These are phyloP conservation scores for Halisarca cf. caerulea DNA, from an alignment of 37 sponge, comb jelly and placozoan genomes.

Conservation along the genomic window DNA sequence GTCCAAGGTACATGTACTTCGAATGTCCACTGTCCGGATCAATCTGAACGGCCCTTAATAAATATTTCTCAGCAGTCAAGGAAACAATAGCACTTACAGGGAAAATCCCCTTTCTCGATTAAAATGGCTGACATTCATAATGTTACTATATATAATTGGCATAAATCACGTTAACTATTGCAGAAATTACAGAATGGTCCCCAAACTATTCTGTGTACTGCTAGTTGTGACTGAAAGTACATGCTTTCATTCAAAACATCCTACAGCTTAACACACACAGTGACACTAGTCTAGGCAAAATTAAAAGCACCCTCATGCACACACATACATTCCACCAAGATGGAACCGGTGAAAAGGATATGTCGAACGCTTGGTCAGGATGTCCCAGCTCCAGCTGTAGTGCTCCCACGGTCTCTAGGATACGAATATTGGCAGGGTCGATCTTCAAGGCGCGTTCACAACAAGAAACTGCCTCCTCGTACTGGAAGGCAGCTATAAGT, in stretches of 20 bases:
- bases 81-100: neutral
- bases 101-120: too few relatives aligned
- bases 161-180: too few relatives aligned
- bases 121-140: too few relatives aligned
- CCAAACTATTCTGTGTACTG: too few relatives aligned
- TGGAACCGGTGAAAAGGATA: conserved; percentile 31
- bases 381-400: conserved; percentile 65
- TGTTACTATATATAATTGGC: too few relatives aligned
- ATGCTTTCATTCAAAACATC: too few relatives aligned
- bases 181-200: too few relatives aligned
- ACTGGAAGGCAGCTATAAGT: conserved; percentile 53
- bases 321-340: too few relatives aligned
- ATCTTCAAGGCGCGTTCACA: conserved; percentile 51
- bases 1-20: conserved; percentile 82
- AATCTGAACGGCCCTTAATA: conserved; percentile 35
- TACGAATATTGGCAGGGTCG: conserved; percentile 32
- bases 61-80: conserved; percentile 33
- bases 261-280: too few relatives aligned
- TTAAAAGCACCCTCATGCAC: too few relatives aligned
- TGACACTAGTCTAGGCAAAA: too few relatives aligned
- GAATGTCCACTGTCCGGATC: conserved; percentile 55
- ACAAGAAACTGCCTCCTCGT: conserved; percentile 47
- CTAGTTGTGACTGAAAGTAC: too few relatives aligned
- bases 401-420: conserved; percentile 60
- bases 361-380: conserved; percentile 53